Conservation (phyloP, 2,797 vertebrate species). For the Anisognathus igniventris region DNA sequence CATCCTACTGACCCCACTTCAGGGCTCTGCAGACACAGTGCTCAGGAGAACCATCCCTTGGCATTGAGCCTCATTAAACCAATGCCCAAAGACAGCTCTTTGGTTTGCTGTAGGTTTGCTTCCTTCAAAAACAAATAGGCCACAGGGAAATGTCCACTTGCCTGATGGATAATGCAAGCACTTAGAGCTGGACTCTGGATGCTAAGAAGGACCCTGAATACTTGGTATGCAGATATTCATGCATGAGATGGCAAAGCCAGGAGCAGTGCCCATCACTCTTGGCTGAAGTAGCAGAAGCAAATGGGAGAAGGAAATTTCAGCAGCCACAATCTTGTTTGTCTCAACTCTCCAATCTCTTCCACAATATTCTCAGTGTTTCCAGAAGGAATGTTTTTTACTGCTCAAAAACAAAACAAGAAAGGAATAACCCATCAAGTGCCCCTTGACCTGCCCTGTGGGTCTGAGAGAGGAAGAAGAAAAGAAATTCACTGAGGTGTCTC, state of each 20-base stretch:
- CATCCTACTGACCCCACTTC: not conserved
- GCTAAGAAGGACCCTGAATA: not conserved
- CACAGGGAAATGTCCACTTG: not conserved
- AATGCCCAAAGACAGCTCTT: not conserved
- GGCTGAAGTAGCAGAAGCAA: not conserved
- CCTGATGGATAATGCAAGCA: not conserved
- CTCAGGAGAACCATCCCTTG: not conserved
- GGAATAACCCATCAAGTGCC: not conserved
- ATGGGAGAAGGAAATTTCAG: not conserved
- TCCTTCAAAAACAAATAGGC: not conserved
- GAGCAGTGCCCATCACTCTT: not conserved
- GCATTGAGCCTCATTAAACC: not conserved
- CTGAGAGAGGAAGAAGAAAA: not conserved
- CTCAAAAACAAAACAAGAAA: constrained; percentile 21
- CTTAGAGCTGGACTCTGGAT: not conserved
- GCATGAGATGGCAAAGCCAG: not conserved
- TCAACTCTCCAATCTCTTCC: constrained; percentile 59
- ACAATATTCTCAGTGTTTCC: constrained; percentile 36
- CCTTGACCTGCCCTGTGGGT: not conserved
- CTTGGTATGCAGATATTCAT: not conserved
- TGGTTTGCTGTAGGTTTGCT: not conserved
- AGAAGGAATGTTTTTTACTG: constrained; percentile 37
- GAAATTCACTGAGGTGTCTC: not conserved
- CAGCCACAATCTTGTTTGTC: not conserved
- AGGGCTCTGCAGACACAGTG: not conserved